These are phyloP conservation scores for Psephotus haematonotus DNA, from an alignment of 2,113 vertebrate genomes.

Conservation along the genomic window DNA sequence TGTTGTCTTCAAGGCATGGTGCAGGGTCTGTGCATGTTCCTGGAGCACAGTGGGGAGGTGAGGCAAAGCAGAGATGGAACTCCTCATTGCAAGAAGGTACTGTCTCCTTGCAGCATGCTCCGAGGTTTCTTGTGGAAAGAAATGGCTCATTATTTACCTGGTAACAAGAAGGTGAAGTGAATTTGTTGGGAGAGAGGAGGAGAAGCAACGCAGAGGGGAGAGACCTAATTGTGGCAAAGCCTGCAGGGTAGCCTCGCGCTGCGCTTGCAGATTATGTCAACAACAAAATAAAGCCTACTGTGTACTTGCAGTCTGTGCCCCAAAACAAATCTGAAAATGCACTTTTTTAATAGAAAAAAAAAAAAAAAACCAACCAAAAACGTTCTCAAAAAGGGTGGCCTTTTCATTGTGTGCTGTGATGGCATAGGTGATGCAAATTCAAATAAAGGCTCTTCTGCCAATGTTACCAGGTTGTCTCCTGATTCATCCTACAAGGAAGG, in stretches of 20 bases:
- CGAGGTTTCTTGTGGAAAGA: neutral
- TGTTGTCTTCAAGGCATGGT: fast-evolving
- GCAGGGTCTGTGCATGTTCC: neutral
- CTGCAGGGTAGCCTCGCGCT: neutral
- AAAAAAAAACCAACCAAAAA: neutral
- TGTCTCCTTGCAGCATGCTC: neutral
- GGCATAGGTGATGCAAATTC: neutral
- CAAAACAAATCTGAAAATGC: neutral
- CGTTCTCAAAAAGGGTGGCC: neutral
- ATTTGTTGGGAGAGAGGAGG: neutral
- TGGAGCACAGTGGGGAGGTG: fast-evolving
- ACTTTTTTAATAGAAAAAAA: neutral
- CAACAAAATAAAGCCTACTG: neutral
- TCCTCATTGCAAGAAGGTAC: no score
- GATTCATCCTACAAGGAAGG: neutral
- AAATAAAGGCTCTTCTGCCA: neutral
- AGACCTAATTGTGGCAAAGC: neutral
- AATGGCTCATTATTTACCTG: fast-evolving
- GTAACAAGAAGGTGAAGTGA: neutral
- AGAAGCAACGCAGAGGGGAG: fast-evolving
- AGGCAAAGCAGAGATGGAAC: neutral
- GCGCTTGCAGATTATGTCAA: fast-evolving
- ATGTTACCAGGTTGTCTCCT: fast-evolving
- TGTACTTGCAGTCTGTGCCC: neutral
- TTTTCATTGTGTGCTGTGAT: neutral